Percentiles rank a stretch among this genome's conserved stretches.
These are phyloP conservation scores for Auanema sp. DNA, from an alignment of 2,888 invertebrate species.

Conservation along the genomic window DNA sequence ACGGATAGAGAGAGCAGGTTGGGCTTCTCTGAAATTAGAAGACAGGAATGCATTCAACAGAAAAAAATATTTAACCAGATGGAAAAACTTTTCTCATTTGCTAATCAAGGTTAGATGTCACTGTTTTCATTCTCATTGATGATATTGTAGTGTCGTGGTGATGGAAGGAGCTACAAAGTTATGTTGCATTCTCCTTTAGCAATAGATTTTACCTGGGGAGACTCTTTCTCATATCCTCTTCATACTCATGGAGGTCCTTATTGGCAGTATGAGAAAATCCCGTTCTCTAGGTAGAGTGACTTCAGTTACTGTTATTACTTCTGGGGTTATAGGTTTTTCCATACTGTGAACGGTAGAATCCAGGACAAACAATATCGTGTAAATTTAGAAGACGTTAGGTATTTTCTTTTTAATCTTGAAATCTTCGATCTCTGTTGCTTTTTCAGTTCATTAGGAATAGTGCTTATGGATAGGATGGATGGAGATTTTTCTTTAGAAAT, in stretches of 20 bases:
- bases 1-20: constrained; percentile 57
- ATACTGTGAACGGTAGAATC: constrained; percentile 59
- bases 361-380: constrained; percentile 55
- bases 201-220: constrained; percentile 85
- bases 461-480: constrained; percentile 77
- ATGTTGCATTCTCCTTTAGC: constrained; percentile 78
- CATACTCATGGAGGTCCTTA: constrained; percentile 91
- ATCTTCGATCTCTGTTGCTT: constrained; percentile 3
- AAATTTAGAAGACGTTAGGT: constrained; percentile 42
- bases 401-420: constrained; percentile 11
- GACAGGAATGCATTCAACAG: constrained; percentile 52
- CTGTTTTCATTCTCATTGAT: constrained; percentile 10
- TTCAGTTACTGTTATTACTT: not conserved
- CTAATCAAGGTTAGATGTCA: constrained; percentile 47
- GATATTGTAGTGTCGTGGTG: constrained; percentile 74
- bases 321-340: constrained; percentile 53
- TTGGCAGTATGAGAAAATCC: constrained; percentile 81
- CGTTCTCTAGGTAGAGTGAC: constrained; percentile 40
- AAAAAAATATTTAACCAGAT: constrained; percentile 49
- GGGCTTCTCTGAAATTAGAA: constrained; percentile 59
- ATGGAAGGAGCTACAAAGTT: constrained; percentile 86
- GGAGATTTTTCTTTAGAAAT: constrained; percentile 87
- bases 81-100: constrained; percentile 58
- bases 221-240: constrained; percentile 81
- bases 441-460: constrained; percentile 85